Conservation (phyloP, 2,888 invertebrate genomes). For the Cephalotes varians region DNA sequence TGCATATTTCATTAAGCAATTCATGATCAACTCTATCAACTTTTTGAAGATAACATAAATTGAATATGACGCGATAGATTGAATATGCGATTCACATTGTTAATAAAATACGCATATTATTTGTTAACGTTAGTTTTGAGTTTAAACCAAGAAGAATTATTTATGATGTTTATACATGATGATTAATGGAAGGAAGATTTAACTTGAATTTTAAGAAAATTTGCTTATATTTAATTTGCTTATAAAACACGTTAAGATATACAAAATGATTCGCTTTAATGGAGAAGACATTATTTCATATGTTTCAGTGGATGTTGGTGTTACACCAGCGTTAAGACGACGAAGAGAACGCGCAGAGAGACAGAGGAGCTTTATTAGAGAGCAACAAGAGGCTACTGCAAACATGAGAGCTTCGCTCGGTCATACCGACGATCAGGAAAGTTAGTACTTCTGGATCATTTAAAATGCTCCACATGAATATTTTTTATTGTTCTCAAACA, state of each 20-base stretch:
- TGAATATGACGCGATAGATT: neutral
- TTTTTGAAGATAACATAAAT: neutral
- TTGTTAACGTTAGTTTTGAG: neutral
- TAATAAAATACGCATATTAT: neutral
- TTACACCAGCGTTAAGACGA: conserved; percentile 93
- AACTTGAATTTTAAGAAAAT: neutral
- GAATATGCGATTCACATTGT: neutral
- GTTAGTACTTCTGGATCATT: conserved; percentile 72
- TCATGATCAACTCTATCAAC: conserved; percentile 39
- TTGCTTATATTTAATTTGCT: neutral
- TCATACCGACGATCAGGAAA: conserved; percentile 82
- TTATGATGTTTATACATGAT: neutral
- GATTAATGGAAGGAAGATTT: neutral
- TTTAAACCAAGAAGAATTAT: neutral
- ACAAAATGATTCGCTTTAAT: conserved; percentile 8
- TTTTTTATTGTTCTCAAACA: neutral
- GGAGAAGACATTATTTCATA: conserved; percentile 52
- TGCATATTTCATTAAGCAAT: conserved; percentile 59
- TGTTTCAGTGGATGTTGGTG: conserved; percentile 89
- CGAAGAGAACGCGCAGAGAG: conserved; percentile 94
- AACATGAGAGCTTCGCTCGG: conserved; percentile 86
- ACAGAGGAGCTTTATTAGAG: conserved; percentile 93
- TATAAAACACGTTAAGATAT: neutral
- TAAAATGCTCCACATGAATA: neutral
- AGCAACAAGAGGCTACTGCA: conserved; percentile 91